Evolutionary conservation across 2,113 vertebrate species (phyloP).

Genomic region (Vulpes vulpes): DNA sequence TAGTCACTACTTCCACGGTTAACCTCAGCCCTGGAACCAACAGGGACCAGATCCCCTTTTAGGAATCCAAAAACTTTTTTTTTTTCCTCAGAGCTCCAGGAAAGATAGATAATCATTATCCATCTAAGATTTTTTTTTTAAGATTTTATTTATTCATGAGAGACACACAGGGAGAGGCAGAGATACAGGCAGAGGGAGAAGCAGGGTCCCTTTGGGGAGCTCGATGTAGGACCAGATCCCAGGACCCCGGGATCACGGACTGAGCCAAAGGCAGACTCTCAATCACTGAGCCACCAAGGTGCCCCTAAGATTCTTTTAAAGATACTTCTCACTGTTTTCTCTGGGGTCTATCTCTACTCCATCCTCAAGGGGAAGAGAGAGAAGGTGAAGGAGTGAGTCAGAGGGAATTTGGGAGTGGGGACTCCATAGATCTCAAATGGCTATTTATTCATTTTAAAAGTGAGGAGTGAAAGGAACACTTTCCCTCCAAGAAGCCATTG

Average conservation of each 20-base stretch:
- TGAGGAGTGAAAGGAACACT: neutral
- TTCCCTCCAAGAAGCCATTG: rapidly evolving
- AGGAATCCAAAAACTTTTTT: neutral
- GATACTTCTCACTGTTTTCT: neutral
- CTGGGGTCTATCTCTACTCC: neutral
- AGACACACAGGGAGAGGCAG: too few species aligned
- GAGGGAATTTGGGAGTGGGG: rapidly evolving
- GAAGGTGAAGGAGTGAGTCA: neutral
- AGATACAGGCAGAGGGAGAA: too few species aligned
- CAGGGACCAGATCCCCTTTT: neutral
- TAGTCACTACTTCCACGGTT: neutral
- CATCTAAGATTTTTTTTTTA: neutral
- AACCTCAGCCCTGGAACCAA: neutral
- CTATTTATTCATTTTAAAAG: neutral
- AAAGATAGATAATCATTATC: neutral
- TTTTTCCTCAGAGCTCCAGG: too few species aligned
- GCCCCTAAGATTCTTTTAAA: neutral
- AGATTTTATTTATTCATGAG: too few species aligned
- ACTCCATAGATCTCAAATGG: neutral
- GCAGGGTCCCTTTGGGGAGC: too few species aligned
- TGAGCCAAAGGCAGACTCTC: too few species aligned
- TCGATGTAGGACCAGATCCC: too few species aligned
- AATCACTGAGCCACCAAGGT: too few species aligned
- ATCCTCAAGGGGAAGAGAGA: neutral
- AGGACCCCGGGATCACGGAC: too few species aligned